Conservation (phyloP, 1,140 invertebrate genomes). For the Drosophila sp. region DNA sequence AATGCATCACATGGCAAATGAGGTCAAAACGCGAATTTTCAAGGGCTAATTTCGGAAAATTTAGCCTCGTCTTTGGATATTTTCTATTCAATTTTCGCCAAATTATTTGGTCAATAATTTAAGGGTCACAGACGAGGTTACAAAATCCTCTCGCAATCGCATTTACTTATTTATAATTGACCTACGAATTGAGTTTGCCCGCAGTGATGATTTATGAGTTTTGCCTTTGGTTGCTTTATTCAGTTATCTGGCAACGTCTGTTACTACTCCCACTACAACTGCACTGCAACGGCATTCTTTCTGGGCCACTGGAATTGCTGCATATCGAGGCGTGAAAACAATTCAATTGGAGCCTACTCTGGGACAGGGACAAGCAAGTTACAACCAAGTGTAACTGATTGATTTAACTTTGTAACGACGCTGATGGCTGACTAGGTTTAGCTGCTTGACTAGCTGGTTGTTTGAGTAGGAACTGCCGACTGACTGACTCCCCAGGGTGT, state of each 20-base stretch:
- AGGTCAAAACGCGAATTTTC: no score
- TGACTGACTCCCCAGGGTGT: slow-evolving; percentile 22
- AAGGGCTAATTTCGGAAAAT: no score
- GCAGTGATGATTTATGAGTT: neutral
- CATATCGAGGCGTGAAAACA: slow-evolving; percentile 45
- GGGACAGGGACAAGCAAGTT: neutral
- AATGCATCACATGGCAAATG: no score
- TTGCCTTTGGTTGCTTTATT: no score
- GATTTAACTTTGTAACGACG: slow-evolving; percentile 43
- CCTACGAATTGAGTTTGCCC: no score
- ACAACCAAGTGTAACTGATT: slow-evolving; percentile 56
- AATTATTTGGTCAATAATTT: no score
- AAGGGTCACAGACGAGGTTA: no score
- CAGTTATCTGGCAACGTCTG: slow-evolving; percentile 6
- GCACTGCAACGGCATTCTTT: neutral
- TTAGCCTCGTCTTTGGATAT: no score
- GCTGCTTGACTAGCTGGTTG: slow-evolving; percentile 22
- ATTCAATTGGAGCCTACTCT: slow-evolving; percentile 56
- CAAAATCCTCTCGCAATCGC: no score
- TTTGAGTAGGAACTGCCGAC: neutral
- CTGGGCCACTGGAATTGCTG: slow-evolving; percentile 24
- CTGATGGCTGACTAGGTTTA: slow-evolving; percentile 32
- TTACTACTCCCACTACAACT: slow-evolving; percentile 10
- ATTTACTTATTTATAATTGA: no score
- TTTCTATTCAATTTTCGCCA: no score